Evolutionary conservation across 2,888 invertebrate genomes (phyloP), one percentile per base, ranked within the genome.

Genomic region (Pammene fasciana): DNA sequence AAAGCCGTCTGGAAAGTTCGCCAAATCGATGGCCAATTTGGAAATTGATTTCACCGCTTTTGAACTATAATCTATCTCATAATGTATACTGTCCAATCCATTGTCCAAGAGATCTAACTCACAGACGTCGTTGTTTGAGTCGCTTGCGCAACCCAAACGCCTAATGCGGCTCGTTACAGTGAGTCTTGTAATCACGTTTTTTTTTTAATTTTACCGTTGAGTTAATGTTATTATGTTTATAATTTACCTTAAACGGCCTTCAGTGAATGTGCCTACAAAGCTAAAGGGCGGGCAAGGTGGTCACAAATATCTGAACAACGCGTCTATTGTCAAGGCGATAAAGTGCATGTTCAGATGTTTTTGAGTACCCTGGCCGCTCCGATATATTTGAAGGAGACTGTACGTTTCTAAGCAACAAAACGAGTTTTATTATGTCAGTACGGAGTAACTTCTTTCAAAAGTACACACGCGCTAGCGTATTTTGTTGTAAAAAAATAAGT

Each of bases 1-100:
- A 0, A 45, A n/a, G n/a, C 48, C 10, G 48, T 48, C 48, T 14
- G 46, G 60, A 60, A 60, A 59, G 55, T 45, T 55, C 3, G 34
- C 57, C 26, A 59, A 66, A 41, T 65, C 14, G 43, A 67, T 36
- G 10, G 41, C 8, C 59, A 60, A 50, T 62, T 68, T 48, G 26
- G 14, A 48, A 68, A 68, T 68, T 68, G 67, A 68, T 68, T 68
- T 68, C 67, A 48, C 67, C 55, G 55, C 62, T 55, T 56, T 60
- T 67, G 56, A 34, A n/a, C 59, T n/a, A 7, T 46, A 1, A 9
- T 43, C 34, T 46, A 46, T 46, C 18, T n/a, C 41, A 10, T n/a
- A 45, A 59, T 8, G 46, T n/a, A n/a, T n/a, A n/a, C n/a, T n/a
- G n/a, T n/a, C 2, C 26, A 26, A 26, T 2, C 43, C 8, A 45